A percentile compares a stretch with the other conserved stretches of the same genome.
phyloP scores from a whole-genome alignment of 2,888 invertebrate genomes.

The Philonicus albiceps region DNA sequence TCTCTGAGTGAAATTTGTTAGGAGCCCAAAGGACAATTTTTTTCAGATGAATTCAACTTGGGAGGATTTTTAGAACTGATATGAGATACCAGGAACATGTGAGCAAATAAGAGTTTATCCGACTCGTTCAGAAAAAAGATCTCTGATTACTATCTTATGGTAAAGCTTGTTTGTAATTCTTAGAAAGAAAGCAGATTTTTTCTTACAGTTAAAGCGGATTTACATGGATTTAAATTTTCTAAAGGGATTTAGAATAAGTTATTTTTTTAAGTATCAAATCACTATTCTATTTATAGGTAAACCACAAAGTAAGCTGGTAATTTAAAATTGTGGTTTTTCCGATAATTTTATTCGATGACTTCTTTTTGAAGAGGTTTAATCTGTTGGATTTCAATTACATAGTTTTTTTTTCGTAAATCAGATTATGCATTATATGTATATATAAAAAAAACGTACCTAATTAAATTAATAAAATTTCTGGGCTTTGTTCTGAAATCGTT shows the following conservation, averaged over 20 bases:
- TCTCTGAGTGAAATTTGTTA: background rate
- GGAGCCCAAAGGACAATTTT: background rate
- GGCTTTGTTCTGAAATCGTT: too few species aligned
- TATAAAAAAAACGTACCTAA: too few species aligned
- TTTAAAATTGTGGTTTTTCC: too few species aligned
- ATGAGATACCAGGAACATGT: background rate
- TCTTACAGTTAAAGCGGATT: background rate
- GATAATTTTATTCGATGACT: too few species aligned
- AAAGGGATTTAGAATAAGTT: background rate
- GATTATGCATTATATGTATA: background rate
- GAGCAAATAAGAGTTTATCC: background rate
- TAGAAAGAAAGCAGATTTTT: background rate
- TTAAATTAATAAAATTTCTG: too few species aligned
- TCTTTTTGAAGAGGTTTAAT: too few species aligned
- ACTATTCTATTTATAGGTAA: background rate
- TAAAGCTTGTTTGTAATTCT: background rate
- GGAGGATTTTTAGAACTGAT: background rate
- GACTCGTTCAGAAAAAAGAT: background rate
- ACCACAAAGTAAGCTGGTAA: too few species aligned
- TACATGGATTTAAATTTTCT: background rate
- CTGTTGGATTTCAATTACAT: too few species aligned
- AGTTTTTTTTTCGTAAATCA: background rate
- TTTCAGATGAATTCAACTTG: background rate
- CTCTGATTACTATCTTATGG: background rate
- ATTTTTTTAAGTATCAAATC: background rate